A percentile compares a stretch with the other conserved stretches of the same genome.
These are phyloP conservation scores for Eleginops maclovinus DNA, from an alignment of 2,113 vertebrate genomes.

Conservation along the genomic window DNA sequence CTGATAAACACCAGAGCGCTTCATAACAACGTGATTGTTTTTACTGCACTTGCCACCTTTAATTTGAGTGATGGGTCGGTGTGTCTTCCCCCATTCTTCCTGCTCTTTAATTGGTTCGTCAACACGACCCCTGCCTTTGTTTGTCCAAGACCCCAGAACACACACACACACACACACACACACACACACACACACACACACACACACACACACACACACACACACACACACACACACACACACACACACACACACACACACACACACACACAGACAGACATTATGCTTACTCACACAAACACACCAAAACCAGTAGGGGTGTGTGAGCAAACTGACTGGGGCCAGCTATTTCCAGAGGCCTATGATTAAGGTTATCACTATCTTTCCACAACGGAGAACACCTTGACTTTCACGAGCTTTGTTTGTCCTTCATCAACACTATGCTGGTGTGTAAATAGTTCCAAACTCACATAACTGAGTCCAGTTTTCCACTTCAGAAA, in stretches of 20 bases:
- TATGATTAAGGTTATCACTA: constrained; percentile 74
- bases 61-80: constrained; percentile 64
- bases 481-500: constrained; percentile 56
- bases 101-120: constrained; percentile 76
- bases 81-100: constrained; percentile 68
- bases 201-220: constrained; percentile 52
- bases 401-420: constrained; percentile 74
- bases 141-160: constrained; percentile 56
- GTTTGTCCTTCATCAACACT: constrained; percentile 68
- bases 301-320: constrained; percentile 52
- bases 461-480: constrained; percentile 22
- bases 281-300: constrained; percentile 54
- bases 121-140: constrained; percentile 73
- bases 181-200: constrained; percentile 4
- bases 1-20: constrained; percentile 20
- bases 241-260: constrained; percentile 29
- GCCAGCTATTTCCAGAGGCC: constrained; percentile 64
- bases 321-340: constrained; percentile 49
- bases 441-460: constrained; percentile 67
- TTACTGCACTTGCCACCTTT: constrained; percentile 62
- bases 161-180: constrained; percentile 36
- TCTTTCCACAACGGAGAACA: constrained; percentile 78
- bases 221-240: constrained; percentile 34
- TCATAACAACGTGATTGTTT: constrained; percentile 62
- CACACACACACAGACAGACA: constrained; percentile 41